A percentile compares a stretch with the other conserved stretches of the same genome.
phyloP scores from a whole-genome alignment of 2,797 vertebrate genomes.

The Malacoraja senta region DNA sequence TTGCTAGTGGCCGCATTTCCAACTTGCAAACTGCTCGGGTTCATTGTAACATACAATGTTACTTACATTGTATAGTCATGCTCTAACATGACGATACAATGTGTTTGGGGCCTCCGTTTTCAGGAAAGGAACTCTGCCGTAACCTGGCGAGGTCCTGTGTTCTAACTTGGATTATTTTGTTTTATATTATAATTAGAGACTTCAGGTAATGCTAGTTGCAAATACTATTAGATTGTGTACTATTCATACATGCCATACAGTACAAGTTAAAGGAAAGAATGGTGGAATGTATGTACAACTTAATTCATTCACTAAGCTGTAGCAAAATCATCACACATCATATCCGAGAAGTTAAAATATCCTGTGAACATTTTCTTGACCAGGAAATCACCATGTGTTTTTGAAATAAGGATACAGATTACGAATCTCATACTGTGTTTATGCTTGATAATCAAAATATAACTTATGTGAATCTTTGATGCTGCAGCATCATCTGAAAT shows the following conservation, averaged over 20 bases:
- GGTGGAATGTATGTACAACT: neutral
- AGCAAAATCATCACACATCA: neutral
- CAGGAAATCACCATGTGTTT: neutral
- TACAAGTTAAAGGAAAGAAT: neutral
- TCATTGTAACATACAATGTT: no score
- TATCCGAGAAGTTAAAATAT: neutral
- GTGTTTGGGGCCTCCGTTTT: no score
- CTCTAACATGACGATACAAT: no score
- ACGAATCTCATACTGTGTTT: neutral
- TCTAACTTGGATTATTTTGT: neutral
- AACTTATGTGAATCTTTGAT: neutral
- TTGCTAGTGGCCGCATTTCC: no score
- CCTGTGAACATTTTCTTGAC: neutral
- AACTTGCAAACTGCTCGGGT: no score
- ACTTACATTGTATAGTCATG: no score
- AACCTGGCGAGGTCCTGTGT: no score
- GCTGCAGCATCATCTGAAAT: neutral
- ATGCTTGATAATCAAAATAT: neutral
- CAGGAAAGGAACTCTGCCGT: no score
- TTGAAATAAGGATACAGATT: no score
- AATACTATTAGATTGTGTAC: neutral
- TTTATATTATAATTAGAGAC: neutral
- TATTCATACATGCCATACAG: neutral
- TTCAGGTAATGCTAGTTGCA: neutral
- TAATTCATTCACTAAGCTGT: neutral